These are phyloP conservation scores for Agrypnus murinus DNA, from an alignment of 2,888 invertebrate genomes.

Conservation along the genomic window DNA sequence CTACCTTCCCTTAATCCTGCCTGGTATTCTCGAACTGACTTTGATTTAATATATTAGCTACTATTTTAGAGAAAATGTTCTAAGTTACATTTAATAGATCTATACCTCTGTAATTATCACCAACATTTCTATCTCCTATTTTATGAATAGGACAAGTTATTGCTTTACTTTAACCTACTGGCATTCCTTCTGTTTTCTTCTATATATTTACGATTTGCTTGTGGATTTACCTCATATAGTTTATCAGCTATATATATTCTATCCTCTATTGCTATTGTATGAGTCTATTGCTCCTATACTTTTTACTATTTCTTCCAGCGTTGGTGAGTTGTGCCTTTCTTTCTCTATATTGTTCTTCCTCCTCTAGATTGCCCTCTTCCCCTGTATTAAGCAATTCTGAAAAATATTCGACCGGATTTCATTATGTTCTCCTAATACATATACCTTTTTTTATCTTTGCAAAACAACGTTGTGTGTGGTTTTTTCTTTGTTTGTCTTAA, in stretches of 20 bases:
- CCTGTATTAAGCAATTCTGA: neutral
- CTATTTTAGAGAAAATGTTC: no score
- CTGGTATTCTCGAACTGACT: no score
- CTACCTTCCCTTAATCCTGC: no score
- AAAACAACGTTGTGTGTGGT: no score
- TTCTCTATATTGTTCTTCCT: neutral
- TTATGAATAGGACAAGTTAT: neutral
- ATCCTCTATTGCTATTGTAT: neutral
- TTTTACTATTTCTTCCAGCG: neutral
- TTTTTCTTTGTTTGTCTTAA: neutral
- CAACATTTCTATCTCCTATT: neutral
- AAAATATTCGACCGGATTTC: neutral
- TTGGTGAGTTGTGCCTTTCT: neutral
- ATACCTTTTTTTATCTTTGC: neutral
- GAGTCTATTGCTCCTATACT: neutral
- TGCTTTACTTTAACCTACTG: neutral
- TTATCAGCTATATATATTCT: neutral
- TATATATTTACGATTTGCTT: neutral
- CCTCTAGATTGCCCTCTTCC: neutral
- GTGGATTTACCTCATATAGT: neutral
- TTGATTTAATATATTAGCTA: no score
- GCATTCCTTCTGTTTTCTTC: slow-evolving; percentile 7
- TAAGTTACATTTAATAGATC: no score
- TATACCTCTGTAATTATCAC: no score
- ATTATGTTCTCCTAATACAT: neutral